Conservation (phyloP, 2,113 vertebrate genomes). For the Colistium nudipinnis region DNA sequence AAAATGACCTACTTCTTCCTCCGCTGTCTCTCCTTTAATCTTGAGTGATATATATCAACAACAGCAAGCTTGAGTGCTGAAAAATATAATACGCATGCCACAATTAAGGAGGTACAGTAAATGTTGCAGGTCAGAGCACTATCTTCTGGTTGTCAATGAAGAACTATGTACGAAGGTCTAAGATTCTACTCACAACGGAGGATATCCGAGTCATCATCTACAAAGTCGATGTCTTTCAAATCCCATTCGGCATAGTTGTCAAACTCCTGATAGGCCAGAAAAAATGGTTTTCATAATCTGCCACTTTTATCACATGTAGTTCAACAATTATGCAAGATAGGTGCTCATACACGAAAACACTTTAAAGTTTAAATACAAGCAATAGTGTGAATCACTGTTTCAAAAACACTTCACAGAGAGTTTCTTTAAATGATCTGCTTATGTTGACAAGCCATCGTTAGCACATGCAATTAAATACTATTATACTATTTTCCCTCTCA, state of each 20-base stretch:
- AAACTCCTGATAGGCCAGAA: conserved; percentile 87
- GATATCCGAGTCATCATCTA: conserved; percentile 98
- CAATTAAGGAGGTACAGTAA: not conserved
- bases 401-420: not conserved
- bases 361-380: too few relatives aligned
- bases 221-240: conserved; percentile 99
- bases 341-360: not conserved
- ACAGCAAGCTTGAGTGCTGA: conserved; percentile 96
- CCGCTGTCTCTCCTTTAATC: conserved; percentile 94
- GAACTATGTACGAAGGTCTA: not conserved
- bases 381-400: conserved; percentile 12
- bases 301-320: not conserved
- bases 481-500: conserved; percentile 66
- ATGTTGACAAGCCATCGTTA: not conserved
- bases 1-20: conserved; percentile 93
- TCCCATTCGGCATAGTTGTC: conserved; percentile 99
- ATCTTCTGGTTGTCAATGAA: not conserved
- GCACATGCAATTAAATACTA: not conserved
- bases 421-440: not conserved
- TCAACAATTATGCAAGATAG: not conserved
- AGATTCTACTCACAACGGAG: conserved; percentile 86
- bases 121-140: not conserved
- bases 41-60: conserved; percentile 98
- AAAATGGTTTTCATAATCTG: not conserved
- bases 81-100: conserved; percentile 18